Evolutionary conservation across 2,888 invertebrate species (phyloP).

Genomic region (Lepidochrysops patricia): DNA sequence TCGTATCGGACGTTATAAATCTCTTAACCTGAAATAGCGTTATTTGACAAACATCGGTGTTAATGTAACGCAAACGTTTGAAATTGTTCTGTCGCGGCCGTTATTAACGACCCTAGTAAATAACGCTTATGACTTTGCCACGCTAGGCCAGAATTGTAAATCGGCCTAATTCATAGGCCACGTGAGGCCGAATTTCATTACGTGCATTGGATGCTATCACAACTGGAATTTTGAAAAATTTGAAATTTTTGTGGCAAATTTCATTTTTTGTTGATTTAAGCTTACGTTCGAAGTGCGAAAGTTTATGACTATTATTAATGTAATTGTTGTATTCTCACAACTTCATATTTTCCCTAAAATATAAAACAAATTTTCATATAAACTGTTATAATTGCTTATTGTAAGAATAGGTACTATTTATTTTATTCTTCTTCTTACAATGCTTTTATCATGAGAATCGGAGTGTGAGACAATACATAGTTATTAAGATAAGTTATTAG

Average conservation of each 20-base stretch:
- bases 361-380: background rate
- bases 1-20: constrained; percentile 1
- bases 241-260: no score
- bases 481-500: background rate
- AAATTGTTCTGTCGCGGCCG: constrained; percentile 48
- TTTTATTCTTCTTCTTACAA: background rate
- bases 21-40: constrained; percentile 15
- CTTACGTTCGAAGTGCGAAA: no score
- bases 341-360: background rate
- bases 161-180: background rate
- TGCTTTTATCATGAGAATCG: background rate
- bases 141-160: background rate
- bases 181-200: background rate
- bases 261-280: no score
- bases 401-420: background rate
- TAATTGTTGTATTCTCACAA: background rate
- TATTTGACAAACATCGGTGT: constrained; percentile 39
- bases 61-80: constrained; percentile 51
- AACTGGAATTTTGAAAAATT: no score
- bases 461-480: background rate
- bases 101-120: constrained; percentile 47
- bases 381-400: background rate
- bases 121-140: constrained; percentile 24
- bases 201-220: no score
- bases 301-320: no score